Conservation (phyloP, 1,140 invertebrate species). For the Pseudomyrmex pallidus region DNA sequence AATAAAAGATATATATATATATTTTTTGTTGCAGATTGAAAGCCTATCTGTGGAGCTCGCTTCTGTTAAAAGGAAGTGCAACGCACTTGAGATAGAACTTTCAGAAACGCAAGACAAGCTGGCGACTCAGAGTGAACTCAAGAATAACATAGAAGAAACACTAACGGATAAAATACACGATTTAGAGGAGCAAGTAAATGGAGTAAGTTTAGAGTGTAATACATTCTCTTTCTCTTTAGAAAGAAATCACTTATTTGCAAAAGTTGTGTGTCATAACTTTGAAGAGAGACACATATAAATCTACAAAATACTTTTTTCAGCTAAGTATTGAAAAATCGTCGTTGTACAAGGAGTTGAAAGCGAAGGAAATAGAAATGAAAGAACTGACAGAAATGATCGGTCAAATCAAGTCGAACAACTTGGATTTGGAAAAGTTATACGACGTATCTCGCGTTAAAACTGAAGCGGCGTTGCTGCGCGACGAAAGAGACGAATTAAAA, state of each 20-base stretch:
- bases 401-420: conserved; percentile 78
- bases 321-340: conserved; percentile 75
- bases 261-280: no score
- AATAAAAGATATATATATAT: background rate
- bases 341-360: conserved; percentile 77
- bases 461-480: conserved; percentile 76
- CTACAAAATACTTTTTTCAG: conserved; percentile 65
- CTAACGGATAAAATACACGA: conserved; percentile 79
- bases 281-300: no score
- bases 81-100: conserved; percentile 78
- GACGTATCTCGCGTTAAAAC: conserved; percentile 81
- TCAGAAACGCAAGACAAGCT: conserved; percentile 76
- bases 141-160: conserved; percentile 78
- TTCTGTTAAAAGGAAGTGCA: conserved; percentile 73
- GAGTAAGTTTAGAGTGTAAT: conserved; percentile 72
- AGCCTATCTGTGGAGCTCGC: conserved; percentile 75
- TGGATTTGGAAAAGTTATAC: conserved; percentile 82
- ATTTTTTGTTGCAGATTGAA: conserved; percentile 80
- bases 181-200: conserved; percentile 80
- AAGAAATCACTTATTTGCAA: no score
- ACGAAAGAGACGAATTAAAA: conserved; percentile 82
- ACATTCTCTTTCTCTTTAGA: no score
- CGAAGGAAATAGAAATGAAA: conserved; percentile 80
- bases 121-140: conserved; percentile 74
- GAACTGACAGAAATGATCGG: conserved; percentile 79